Base-by-base conservation (phyloP, 2,797 vertebrate genomes). In the Scyliorhinus canicula region DNA sequence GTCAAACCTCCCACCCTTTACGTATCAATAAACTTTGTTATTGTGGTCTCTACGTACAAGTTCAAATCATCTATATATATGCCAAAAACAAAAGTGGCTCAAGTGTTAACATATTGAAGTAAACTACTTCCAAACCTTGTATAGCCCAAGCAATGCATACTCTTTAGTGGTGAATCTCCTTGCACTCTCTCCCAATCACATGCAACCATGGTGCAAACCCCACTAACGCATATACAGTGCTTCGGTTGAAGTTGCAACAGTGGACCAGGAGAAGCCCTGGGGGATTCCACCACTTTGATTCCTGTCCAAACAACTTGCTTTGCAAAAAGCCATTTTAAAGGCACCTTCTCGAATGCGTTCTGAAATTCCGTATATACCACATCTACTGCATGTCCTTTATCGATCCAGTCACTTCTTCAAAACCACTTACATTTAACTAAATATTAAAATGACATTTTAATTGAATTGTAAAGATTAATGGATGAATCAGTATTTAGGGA, bases 321-420 rank as follows among this genome's bases (percentile, higher is more conserved):
- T 9, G 67, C 19, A 77, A 9, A 28, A 47, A 26, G 44, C 24
- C 67, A 28, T 44, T 8, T 31, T 21, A 65, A 26, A 95, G 95
- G 95, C 95, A 95, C 93, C 95, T 95, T 96, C 95, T 96, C 19
- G 21, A 91, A 44, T 24, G 19, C 21, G 40, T 91, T 91, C n/a
- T 91, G 16, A 40, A 91, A 91, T 63, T 63, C 31, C 31, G 60
- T 6, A 21, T 40, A 91, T 6, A 63, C 3, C 35, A 21, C 57
- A 91, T 44, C 77, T 21, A 19, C 3, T 57, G 4, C 31, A 88
- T 52, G 35, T 0, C 12, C 50, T 91, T 40, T 91, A 57, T 52
- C 3, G 0, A 35, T 11, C 35, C 19, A 88, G 35, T 88, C 0
- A n/a, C 21, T 63, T 44, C n/a, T 9, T 60, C 16, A 63, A 63